phyloP scores from a whole-genome alignment of 2,113 vertebrate genomes.

The Furnarius figulus region DNA sequence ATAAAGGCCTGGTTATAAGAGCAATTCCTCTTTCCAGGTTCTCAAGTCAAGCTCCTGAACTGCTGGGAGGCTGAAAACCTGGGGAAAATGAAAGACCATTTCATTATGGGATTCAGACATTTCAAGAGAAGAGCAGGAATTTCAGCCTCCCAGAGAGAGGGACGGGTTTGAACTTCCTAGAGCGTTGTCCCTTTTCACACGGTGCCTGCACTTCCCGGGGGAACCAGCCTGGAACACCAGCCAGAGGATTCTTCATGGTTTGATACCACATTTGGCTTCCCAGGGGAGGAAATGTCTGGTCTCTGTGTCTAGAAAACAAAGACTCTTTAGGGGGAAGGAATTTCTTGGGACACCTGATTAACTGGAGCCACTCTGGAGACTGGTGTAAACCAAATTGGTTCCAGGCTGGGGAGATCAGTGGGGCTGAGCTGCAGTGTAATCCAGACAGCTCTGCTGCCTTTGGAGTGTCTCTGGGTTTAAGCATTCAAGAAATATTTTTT shows the following conservation, averaged over 20 bases:
- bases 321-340: not conserved
- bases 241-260: not conserved
- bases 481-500: not conserved
- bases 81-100: not conserved
- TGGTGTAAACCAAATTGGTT: not conserved
- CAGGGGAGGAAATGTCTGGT: constrained; percentile 5
- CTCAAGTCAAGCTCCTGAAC: not conserved
- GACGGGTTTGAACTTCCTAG: not conserved
- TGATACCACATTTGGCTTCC: not conserved
- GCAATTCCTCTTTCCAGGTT: not conserved
- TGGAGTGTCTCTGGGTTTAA: not conserved
- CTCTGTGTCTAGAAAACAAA: constrained; percentile 1
- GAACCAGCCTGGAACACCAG: not conserved
- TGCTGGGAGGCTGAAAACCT: not conserved
- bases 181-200: not conserved
- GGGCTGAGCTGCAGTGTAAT: not conserved
- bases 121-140: not conserved
- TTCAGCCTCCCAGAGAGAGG: not conserved
- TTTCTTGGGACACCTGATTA: constrained; percentile 33
- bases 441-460: constrained; percentile 27
- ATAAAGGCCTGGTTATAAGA: not conserved
- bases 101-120: accelerated
- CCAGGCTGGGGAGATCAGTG: not conserved
- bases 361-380: constrained; percentile 10
- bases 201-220: not conserved